Conservation (phyloP, 2,797 vertebrate species). For the Epinephelus coioides region DNA sequence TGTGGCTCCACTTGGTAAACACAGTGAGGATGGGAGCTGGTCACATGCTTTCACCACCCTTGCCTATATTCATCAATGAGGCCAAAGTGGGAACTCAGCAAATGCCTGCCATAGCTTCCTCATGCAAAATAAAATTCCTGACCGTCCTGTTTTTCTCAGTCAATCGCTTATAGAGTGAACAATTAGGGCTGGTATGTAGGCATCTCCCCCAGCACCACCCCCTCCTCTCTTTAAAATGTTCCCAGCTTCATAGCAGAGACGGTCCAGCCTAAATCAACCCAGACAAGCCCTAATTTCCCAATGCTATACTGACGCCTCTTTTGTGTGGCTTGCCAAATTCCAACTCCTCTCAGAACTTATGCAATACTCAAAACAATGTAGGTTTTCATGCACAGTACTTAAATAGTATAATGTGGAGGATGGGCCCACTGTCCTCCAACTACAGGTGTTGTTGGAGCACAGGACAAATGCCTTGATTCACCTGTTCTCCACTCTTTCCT, state of each 20-base stretch:
- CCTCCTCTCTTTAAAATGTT: constrained; percentile 26
- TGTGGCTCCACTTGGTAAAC: constrained; percentile 63
- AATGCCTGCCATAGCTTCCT: constrained; percentile 73
- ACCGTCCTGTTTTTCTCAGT: constrained; percentile 59
- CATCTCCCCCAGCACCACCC: not conserved
- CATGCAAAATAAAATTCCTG: constrained; percentile 83
- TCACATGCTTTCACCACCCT: constrained; percentile 52
- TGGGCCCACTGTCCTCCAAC: too few relatives aligned
- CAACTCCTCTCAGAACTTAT: constrained; percentile 11
- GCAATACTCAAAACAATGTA: constrained; percentile 28
- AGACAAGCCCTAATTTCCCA: constrained; percentile 21
- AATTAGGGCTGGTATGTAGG: constrained; percentile 74
- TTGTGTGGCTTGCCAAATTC: constrained; percentile 17
- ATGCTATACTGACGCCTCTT: not conserved
- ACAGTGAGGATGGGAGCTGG: constrained; percentile 24
- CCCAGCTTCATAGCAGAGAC: constrained; percentile 35
- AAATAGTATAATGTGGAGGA: not conserved
- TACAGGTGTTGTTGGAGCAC: not conserved
- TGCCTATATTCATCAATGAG: constrained; percentile 68
- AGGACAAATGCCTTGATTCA: not conserved
- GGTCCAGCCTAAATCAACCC: constrained; percentile 37
- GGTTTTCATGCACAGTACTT: not conserved
- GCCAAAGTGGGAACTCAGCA: constrained; percentile 76
- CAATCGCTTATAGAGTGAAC: constrained; percentile 66
- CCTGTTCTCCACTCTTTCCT: constrained; percentile 2